Evolutionary conservation across 2,888 invertebrate genomes (phyloP), one percentile per base, ranked within the genome.

Genomic region (Eulithis testata): DNA sequence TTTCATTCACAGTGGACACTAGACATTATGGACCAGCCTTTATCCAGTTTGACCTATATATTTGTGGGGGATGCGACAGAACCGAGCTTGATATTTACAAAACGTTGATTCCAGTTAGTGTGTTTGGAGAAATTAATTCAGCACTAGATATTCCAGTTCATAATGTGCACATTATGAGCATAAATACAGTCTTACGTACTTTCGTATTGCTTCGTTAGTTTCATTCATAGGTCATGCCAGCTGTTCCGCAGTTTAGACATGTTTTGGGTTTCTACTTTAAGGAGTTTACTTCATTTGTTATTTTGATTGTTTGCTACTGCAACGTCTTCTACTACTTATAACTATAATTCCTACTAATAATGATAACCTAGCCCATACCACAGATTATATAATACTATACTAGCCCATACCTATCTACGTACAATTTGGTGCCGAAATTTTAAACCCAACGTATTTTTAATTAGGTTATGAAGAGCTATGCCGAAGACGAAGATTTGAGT

Each of bases 31-130:
- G 49, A 63, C 59, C 55, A 63, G 31, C 56, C 61, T 59, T 66
- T 64, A 67, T 21, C 36, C 45, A 65, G 69, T 66, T 27, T 77
- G 76, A 76, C 78, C 78, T 65, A 77, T 68, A 75, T 75, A 73
- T 71, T 73, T 73, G 68, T 43, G 64, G 53, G 61, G 59, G 59
- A 63, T 71, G 47, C 63, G 62, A 71, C 68, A 66, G 47, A 68
- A 65, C 63, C 37, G 36, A 12, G 21, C 49, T 11, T 65, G 61
- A 65, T 74, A 71, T 71, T 72, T 72, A 72, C 66, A 68, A 68
- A 71, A 66, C 63, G 69, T 54, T 52, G 66, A 65, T 68, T 71
- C 71, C 66, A 69, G 69, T 73, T 63, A 67, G 36, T 45, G 61
- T 62, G 62, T 67, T 63, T 63, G 63, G 68, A 69, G 68, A 66